Base-by-base conservation (phyloP, 2,888 invertebrate species). In the Leptinotarsa peninsularis region DNA sequence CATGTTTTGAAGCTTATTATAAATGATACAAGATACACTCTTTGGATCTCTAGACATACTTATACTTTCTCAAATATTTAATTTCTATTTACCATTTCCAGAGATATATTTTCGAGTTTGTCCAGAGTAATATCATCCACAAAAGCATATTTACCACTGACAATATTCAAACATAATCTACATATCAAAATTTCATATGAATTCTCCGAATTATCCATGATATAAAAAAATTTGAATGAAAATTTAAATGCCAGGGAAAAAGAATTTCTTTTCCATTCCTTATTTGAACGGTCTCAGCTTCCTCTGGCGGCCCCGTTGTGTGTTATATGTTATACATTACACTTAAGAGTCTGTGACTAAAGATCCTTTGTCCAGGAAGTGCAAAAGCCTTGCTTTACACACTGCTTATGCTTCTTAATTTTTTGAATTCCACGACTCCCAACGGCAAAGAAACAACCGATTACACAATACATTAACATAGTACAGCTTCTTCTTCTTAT, bases 41-140 rank as follows among this genome's bases (percentile, higher is more conserved):
- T 50, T 50, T 4, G 17, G 17, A 17, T 50, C 33, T 33, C 33
- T 7, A 33, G 33, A 33, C 7, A 7, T 33, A 33, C 33, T 33
- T 33, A 33, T 50, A 50, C 14, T 17, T 17, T 17, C 15, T 18
- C 13, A 56, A 56, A 21, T n/a, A 5, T 50, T 50, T 1, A 56
- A 56, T n/a, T 56, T 33, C 2, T 33, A 56, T 56, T 56, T 21
- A 56, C 56, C 56, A 56, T 18, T 56, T 56, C 56, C 56, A 56
- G 3, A 0, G 56, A 56, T 3, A 56, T 18, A 56, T 18, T n/a
- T 21, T 56, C 18, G 3, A 56, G 17, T 56, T 56, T 56, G 1
- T 21, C 18, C n/a, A 56, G n/a, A 13, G 18, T 17, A 21, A n/a
- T 21, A 5, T 17, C n/a, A 56, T 56, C 18, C 56, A 56, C 56